Percentiles rank a stretch among this genome's conserved stretches.
Evolutionary conservation across 1,140 invertebrate species (phyloP).

Genomic region (Pristionchus pacificus): DNA sequence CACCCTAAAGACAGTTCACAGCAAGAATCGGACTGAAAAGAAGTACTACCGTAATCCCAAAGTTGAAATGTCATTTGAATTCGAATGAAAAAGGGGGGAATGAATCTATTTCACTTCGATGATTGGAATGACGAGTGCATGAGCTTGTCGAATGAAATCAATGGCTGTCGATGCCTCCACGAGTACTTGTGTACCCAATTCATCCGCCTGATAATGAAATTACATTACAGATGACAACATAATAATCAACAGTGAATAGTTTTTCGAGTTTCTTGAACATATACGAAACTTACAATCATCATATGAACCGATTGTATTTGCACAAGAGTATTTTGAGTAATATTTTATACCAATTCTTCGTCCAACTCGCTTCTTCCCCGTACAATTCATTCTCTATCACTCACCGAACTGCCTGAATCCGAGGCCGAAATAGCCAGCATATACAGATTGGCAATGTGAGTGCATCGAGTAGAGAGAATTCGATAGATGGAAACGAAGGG

Average conservation of each 20-base stretch:
- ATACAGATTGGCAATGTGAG: constrained; percentile 10
- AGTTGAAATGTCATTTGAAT: no score
- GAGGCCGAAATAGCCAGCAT: constrained; percentile 7
- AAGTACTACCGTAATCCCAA: no score
- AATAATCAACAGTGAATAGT: constrained; percentile 4
- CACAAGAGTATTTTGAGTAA: no score
- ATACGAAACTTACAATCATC: no score
- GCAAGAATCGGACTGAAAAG: no score
- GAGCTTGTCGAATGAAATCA: constrained; percentile 22
- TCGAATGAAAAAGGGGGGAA: no score
- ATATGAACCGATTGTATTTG: no score
- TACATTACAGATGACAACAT: no score
- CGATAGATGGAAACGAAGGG: constrained; percentile 4
- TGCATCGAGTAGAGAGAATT: not conserved
- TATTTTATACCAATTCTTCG: no score
- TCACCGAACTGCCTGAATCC: constrained; percentile 7
- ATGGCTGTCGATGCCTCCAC: constrained; percentile 23
- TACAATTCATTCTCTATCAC: not conserved
- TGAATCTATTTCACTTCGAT: constrained; percentile 18
- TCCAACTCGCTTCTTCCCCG: no score
- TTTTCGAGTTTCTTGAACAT: not conserved
- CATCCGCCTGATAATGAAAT: constrained; percentile 18
- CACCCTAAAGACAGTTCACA: no score
- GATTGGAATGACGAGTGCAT: constrained; percentile 8
- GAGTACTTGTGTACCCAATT: constrained; percentile 18